Conservation (phyloP, 2,888 invertebrate species). For the Caradrina kadenii region DNA sequence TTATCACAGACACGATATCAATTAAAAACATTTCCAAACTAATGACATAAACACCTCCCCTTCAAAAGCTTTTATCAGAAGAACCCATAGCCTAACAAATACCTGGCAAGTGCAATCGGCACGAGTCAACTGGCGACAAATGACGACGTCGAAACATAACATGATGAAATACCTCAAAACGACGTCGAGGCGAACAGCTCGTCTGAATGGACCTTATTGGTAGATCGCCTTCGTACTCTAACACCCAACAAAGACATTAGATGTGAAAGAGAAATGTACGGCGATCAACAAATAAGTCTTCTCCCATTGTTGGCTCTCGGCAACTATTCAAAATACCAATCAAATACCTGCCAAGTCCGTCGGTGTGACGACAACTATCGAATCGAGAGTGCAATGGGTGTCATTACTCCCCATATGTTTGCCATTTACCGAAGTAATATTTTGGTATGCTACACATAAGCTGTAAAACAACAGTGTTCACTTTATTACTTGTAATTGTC, state of each 20-base stretch:
- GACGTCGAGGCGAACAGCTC: conserved; percentile 80
- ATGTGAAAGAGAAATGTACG: conserved; percentile 53
- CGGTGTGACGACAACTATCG: conserved; percentile 89
- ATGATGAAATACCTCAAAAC: conserved; percentile 85
- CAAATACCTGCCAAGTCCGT: conserved; percentile 90
- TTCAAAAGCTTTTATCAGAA: conserved; percentile 49
- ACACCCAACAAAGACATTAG: conserved; percentile 55
- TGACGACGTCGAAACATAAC: conserved; percentile 80
- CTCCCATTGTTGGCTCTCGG: conserved; percentile 70
- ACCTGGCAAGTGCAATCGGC: conserved; percentile 82
- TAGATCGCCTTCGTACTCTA: conserved; percentile 69
- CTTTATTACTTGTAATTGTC: conserved; percentile 85
- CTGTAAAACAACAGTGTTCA: conserved; percentile 90
- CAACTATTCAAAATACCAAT: conserved; percentile 89
- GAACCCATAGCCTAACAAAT: conserved; percentile 83
- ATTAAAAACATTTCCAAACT: conserved; percentile 40
- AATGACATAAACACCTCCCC: conserved; percentile 45
- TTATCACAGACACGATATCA: conserved; percentile 53
- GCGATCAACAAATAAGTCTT: conserved; percentile 73
- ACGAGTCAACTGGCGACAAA: conserved; percentile 73
- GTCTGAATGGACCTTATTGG: conserved; percentile 70
- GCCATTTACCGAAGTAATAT: conserved; percentile 88
- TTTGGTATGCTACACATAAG: conserved; percentile 87
- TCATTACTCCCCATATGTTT: conserved; percentile 84
- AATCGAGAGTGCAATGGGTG: conserved; percentile 86